Base-by-base conservation (phyloP, 2,113 vertebrate species). In the Pseudonaja textilis region DNA sequence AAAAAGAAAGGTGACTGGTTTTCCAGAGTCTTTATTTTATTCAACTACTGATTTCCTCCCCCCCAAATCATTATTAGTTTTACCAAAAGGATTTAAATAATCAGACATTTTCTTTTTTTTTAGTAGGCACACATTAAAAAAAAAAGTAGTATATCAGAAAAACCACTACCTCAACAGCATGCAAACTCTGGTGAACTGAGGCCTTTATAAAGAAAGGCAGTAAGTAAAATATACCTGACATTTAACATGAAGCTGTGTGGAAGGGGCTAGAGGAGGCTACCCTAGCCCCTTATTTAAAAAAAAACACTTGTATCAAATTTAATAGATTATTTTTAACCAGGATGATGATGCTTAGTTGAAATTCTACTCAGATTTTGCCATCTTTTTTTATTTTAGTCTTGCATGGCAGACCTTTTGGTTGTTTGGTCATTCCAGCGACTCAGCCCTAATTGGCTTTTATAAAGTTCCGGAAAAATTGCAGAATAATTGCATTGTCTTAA, bases 101-200 rank as follows among this genome's bases (percentile, higher is more conserved):
- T 34, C 29, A 92, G 16, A 55, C 1, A 5, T 26, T 45, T 23
- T 64, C 6, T 81, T 4, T 39, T 89, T 89, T 89, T 59, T 64
- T 64, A 52, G 54, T 55, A 7, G 23, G 22, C 55, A 54, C 93
- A 91, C 88, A 52, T 50, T 94, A 1, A n/a, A 0, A 69, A 4
- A 93, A 91, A 57, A 90, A 22, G 26, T 4, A 89, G 85, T 45
- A 20, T 56, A 87, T 81, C 56, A 86, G 90, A 29, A 89, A 93
- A n/a, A 4, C 42, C 92, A 94, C 12, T 22, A 57, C 23, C 26
- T 87, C 64, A 57, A 93, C 25, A 93, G 64, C 93, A 96, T 93
- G 94, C 96, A 96, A 50, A 56, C 91, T 96, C 96, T 96, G 96
- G 92, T 96, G 95, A 97, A 96, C 96, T 97, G 96, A 97, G 96